Conservation (phyloP, 2,797 vertebrate genomes). For the Tapera naevia region DNA sequence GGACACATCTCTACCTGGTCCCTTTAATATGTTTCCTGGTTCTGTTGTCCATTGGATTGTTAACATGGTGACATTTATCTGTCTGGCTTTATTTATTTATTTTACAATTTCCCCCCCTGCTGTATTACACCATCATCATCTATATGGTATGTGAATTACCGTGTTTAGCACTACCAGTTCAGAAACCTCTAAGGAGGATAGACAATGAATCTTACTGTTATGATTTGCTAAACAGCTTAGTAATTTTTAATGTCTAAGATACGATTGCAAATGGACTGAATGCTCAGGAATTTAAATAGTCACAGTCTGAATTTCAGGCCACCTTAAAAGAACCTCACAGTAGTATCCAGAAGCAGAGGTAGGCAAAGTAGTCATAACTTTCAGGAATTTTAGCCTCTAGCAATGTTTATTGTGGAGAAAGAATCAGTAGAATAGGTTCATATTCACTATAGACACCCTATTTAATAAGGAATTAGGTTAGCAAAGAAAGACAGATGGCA, state of each 20-base stretch:
- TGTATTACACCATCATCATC: neutral
- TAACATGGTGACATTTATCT: neutral
- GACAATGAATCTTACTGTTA: neutral
- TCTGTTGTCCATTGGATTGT: neutral
- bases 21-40: neutral
- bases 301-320: neutral
- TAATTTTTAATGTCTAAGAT: neutral
- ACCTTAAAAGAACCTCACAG: slow-evolving; percentile 4
- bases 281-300: neutral
- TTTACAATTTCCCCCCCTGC: neutral
- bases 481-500: slow-evolving; percentile 34
- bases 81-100: neutral
- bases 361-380: slow-evolving; percentile 2
- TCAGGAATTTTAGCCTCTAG: slow-evolving; percentile 44
- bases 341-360: neutral
- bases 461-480: slow-evolving; percentile 48
- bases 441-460: neutral
- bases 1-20: neutral
- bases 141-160: neutral
- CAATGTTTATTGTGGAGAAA: slow-evolving; percentile 14
- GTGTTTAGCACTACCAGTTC: neutral
- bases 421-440: neutral
- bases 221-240: neutral
- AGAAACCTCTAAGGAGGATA: neutral
- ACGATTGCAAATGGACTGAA: neutral